Base-by-base conservation (phyloP, 2,888 invertebrate genomes). In the Coenonympha glycerion region DNA sequence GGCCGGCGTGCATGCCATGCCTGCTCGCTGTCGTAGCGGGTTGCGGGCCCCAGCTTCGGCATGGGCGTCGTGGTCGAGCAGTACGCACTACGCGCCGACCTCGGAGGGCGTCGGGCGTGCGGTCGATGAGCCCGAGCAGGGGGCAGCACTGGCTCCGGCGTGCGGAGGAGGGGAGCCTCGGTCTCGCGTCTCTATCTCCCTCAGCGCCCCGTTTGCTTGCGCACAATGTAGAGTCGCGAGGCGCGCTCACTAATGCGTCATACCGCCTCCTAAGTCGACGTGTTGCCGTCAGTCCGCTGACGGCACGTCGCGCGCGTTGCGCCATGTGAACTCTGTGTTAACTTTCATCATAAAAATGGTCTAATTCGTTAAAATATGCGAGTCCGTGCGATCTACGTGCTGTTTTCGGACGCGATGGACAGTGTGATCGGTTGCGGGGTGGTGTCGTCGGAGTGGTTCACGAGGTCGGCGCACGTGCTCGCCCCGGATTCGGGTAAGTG, bases 161-260 rank as follows among this genome's bases (percentile, higher is more conserved):
- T 70, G 63, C 72, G 76, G 49, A 73, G 73, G 72, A 61, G 73
- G 75, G 74, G 72, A 30, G 66, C 56, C 60, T 53, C 58, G 47
- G 44, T 59, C 63, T 72, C 76, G 61, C 68, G 65, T 68, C 68
- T 63, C 63, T 69, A 51, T 63, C 63, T 69, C 51, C 48, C 56
- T 65, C 48, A 56, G 65, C 69, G 62, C 75, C 73, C 73, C 76
- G 74, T 62, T 68, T 73, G 76, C 76, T 71, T 73, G 82, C 83
- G 82, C 81, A 79, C 74, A 72, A 71, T 61, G 76, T 73, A 67
- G 68, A 66, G 67, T 74, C 80, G 80, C 74, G 80, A 79, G 82
- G 84, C 84, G 84, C 86, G 85, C 73, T 86, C 86, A 86, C 83
- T 84, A 85, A 85, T 85, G 86, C 86, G 86, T 85, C 86, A 85